These are phyloP conservation scores for Ormyrus thymus DNA, from an alignment of 2,888 invertebrate species.

Conservation along the genomic window DNA sequence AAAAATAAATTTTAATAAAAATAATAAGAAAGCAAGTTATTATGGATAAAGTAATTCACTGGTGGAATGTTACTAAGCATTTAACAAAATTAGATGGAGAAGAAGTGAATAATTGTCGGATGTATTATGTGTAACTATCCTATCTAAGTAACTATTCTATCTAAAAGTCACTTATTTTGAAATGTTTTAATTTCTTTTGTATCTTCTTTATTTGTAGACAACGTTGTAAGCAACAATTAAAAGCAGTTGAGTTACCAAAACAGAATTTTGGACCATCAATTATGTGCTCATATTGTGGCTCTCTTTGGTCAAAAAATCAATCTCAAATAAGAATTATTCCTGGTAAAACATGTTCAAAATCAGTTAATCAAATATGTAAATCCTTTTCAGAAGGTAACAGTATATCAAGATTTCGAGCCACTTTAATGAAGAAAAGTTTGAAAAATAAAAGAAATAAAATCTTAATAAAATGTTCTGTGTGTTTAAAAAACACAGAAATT, in stretches of 20 bases:
- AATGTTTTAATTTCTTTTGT: conserved; percentile 1
- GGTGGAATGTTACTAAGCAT: conserved; percentile 39
- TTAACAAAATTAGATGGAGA: conserved; percentile 43
- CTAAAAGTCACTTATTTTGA: no score
- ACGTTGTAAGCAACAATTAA: conserved; percentile 38
- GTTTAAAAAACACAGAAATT: conserved; percentile 62
- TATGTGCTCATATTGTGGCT: conserved; percentile 67
- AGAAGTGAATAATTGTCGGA: conserved; percentile 46
- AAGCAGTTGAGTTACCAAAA: conserved; percentile 59
- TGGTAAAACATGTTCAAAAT: conserved; percentile 60
- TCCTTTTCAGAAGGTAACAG: conserved; percentile 46
- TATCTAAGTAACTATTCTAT: not conserved
- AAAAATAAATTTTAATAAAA: not conserved
- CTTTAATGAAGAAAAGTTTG: conserved; percentile 63
- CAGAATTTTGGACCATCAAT: conserved; percentile 63
- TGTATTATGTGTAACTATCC: conserved; percentile 62
- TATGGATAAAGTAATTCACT: conserved; percentile 52
- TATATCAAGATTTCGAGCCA: conserved; percentile 59
- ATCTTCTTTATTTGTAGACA: conserved; percentile 31
- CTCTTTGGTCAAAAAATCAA: conserved; percentile 63
- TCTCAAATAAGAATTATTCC: conserved; percentile 60
- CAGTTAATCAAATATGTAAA: conserved; percentile 60
- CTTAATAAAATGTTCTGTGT: conserved; percentile 66
- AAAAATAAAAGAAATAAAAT: conserved; percentile 65
- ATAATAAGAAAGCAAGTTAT: not conserved